These are phyloP conservation scores for Leptarthrus brevirostris DNA, from an alignment of 2,888 invertebrate species.

Conservation along the genomic window DNA sequence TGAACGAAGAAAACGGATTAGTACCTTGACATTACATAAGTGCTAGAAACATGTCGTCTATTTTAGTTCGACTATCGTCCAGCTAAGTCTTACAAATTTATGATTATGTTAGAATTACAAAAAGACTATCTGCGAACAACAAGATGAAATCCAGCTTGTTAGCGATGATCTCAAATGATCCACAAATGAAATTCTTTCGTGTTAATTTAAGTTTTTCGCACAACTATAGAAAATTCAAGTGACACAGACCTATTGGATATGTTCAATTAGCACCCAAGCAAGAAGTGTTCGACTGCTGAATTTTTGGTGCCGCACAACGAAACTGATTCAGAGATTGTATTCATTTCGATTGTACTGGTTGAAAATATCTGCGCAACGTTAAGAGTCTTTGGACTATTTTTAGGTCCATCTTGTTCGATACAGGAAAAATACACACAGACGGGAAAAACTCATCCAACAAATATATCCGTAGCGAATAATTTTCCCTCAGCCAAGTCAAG, in stretches of 20 bases:
- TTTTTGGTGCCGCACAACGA: slow-evolving; percentile 48
- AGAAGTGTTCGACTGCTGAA: slow-evolving; percentile 46
- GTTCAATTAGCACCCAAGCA: slow-evolving; percentile 46
- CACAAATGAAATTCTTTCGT: slow-evolving; percentile 6
- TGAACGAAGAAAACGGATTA: slow-evolving; percentile 42
- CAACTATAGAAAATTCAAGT: slow-evolving; percentile 23
- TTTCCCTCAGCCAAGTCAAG: slow-evolving; percentile 16
- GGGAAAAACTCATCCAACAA: slow-evolving; percentile 19
- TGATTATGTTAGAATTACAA: neutral
- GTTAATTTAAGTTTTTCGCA: slow-evolving; percentile 28
- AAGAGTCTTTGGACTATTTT: slow-evolving; percentile 51
- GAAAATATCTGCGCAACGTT: slow-evolving; percentile 36
- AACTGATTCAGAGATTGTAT: slow-evolving; percentile 48
- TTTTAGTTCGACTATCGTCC: slow-evolving; percentile 22
- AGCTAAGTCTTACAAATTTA: slow-evolving; percentile 18
- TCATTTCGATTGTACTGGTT: slow-evolving; percentile 30
- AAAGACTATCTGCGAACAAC: neutral
- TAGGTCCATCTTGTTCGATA: slow-evolving; percentile 46
- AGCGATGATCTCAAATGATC: neutral
- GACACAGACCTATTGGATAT: slow-evolving; percentile 26
- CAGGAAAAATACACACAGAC: slow-evolving; percentile 17
- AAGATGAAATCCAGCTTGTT: neutral
- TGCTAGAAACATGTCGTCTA: slow-evolving; percentile 37
- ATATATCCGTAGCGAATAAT: slow-evolving; percentile 15
- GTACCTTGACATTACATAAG: slow-evolving; percentile 38